Evolutionary conservation across 1,140 invertebrate genomes (phyloP).

Genomic region (Drosophila serrata): DNA sequence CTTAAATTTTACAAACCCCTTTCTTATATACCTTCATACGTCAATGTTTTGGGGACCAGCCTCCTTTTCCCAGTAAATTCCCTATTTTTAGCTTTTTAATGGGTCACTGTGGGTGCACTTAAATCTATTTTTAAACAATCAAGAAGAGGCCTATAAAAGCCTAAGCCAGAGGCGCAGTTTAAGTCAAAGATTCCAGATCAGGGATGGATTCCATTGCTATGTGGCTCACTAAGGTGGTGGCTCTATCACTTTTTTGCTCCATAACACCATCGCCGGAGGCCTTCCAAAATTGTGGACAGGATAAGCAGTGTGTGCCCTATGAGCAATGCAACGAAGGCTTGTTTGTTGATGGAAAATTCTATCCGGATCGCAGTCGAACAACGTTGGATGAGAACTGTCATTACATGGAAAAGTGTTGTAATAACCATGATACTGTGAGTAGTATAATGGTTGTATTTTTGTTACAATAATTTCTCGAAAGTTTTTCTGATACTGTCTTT

Average conservation of each 20-base stretch:
- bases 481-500: background rate
- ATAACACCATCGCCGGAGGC: background rate
- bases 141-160: conserved; percentile 58
- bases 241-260: background rate
- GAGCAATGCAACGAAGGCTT: conserved; percentile 59
- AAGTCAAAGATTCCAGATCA: conserved; percentile 35
- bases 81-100: conserved; percentile 62
- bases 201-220: conserved; percentile 9
- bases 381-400: conserved; percentile 50
- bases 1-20: background rate
- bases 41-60: background rate
- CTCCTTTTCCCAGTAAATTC: conserved; percentile 14
- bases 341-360: conserved; percentile 51
- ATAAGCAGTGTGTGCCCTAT: conserved; percentile 57
- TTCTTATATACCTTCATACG: no score
- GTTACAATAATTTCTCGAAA: no score
- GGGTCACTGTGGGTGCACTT: conserved; percentile 10
- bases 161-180: conserved; percentile 13
- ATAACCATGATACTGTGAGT: conserved; percentile 42
- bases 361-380: conserved; percentile 57
- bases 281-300: conserved; percentile 43
- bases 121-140: conserved; percentile 71
- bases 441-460: no score
- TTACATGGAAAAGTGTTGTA: conserved; percentile 71
- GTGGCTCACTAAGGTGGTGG: conserved; percentile 1